A percentile compares a stretch with the other conserved stretches of the same genome.
Evolutionary conservation across 2,113 vertebrate genomes (phyloP).

Genomic region (Riparia riparia): DNA sequence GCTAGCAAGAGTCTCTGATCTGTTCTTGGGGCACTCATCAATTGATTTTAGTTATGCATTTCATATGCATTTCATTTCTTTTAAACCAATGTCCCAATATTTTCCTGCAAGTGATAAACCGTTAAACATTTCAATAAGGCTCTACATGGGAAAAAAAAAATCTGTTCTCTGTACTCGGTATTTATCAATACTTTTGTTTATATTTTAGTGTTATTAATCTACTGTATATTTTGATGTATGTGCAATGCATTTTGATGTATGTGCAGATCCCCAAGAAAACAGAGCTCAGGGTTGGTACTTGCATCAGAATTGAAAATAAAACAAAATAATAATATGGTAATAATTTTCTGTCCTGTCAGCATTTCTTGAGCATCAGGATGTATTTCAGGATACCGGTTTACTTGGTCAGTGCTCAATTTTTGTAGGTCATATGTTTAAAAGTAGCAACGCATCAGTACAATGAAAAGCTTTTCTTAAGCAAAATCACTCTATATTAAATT

Average conservation of each 20-base stretch:
- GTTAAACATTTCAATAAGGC: not conserved
- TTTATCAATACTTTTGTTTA: not conserved
- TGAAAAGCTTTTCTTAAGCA: not conserved
- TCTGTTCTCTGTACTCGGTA: not conserved
- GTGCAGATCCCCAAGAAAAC: not conserved
- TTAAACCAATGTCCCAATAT: not conserved
- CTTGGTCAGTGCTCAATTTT: not conserved
- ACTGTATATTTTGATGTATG: not conserved
- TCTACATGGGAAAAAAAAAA: not conserved
- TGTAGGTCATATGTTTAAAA: not conserved
- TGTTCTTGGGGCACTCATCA: rapidly evolving
- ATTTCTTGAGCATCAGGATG: not conserved
- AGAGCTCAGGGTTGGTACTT: not conserved
- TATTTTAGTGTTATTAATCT: not conserved
- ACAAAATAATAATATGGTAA: not conserved
- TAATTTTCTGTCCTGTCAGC: not conserved
- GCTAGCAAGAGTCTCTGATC: rapidly evolving
- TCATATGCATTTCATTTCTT: not conserved
- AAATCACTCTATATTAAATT: not conserved
- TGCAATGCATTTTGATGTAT: not conserved
- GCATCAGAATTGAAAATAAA: not conserved
- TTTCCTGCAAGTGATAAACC: not conserved
- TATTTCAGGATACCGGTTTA: not conserved
- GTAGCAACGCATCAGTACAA: not conserved
- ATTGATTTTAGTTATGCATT: not conserved